Evolutionary conservation across 2,113 vertebrate genomes (phyloP).

Genomic region (Phaethon lepturus): DNA sequence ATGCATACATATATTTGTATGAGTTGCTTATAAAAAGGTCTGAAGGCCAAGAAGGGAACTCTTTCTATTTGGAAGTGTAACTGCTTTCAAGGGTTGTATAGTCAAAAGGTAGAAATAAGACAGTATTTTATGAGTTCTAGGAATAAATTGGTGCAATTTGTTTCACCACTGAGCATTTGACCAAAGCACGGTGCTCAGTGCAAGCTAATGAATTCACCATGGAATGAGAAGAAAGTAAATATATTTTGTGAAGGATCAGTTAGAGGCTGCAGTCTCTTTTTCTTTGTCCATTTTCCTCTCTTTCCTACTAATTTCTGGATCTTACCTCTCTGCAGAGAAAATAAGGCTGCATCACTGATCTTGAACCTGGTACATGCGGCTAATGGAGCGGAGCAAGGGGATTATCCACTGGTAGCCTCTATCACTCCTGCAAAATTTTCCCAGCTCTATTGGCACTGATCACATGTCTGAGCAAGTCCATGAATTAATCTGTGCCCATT

Average conservation of each 20-base stretch:
- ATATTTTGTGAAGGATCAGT: neutral
- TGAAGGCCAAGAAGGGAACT: neutral
- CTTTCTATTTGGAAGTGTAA: neutral
- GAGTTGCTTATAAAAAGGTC: neutral
- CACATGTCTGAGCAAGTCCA: neutral
- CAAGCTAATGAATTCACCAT: neutral
- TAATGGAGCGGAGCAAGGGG: neutral
- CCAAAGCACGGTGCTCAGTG: neutral
- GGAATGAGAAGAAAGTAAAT: neutral
- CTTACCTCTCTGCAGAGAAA: neutral
- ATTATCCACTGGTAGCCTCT: neutral
- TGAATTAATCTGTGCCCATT: neutral
- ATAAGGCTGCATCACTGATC: neutral
- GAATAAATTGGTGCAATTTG: conserved; percentile 13
- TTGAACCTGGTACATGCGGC: neutral
- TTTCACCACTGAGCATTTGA: neutral
- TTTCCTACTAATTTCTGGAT: neutral
- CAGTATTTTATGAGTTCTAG: neutral
- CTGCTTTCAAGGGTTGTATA: neutral
- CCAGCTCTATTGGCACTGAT: neutral
- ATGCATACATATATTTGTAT: fast-evolving
- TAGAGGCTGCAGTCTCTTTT: neutral
- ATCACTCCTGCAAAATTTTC: neutral
- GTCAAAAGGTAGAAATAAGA: neutral
- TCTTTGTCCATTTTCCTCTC: neutral